These are phyloP conservation scores for Petrocephalus zakoni DNA, from an alignment of 2,113 vertebrate genomes.

Conservation along the genomic window DNA sequence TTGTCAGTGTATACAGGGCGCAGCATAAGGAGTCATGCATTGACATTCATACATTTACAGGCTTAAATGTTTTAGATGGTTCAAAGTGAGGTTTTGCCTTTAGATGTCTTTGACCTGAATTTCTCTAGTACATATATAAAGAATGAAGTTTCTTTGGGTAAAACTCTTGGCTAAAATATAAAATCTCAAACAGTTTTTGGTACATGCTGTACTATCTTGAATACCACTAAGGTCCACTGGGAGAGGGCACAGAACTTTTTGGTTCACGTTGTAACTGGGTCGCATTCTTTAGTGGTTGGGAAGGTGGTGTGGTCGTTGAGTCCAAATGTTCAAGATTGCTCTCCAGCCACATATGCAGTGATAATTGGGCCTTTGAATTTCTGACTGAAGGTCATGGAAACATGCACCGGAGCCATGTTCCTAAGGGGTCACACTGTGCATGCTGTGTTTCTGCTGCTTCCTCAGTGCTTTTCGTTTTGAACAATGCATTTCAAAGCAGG, in stretches of 20 bases:
- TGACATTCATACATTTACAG: neutral
- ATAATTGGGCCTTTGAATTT: neutral
- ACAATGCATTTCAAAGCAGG: neutral
- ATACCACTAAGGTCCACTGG: neutral
- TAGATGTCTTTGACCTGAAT: neutral
- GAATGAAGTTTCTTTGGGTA: neutral
- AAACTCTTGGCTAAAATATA: neutral
- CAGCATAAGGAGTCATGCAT: neutral
- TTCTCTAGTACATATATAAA: neutral
- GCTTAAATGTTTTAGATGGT: neutral
- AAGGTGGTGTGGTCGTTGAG: neutral
- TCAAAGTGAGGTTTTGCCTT: neutral
- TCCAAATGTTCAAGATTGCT: neutral
- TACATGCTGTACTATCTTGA: neutral
- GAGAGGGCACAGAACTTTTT: neutral
- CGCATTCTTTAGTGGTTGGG: neutral
- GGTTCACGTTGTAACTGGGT: neutral
- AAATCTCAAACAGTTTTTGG: neutral
- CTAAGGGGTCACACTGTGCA: neutral
- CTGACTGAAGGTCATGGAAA: neutral
- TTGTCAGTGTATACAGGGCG: neutral
- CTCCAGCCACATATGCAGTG: neutral
- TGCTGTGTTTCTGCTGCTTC: neutral
- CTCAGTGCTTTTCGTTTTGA: neutral
- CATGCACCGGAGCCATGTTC: neutral